phyloP scores from a whole-genome alignment of 2,797 vertebrate species.

The Epinephelus coioides region DNA sequence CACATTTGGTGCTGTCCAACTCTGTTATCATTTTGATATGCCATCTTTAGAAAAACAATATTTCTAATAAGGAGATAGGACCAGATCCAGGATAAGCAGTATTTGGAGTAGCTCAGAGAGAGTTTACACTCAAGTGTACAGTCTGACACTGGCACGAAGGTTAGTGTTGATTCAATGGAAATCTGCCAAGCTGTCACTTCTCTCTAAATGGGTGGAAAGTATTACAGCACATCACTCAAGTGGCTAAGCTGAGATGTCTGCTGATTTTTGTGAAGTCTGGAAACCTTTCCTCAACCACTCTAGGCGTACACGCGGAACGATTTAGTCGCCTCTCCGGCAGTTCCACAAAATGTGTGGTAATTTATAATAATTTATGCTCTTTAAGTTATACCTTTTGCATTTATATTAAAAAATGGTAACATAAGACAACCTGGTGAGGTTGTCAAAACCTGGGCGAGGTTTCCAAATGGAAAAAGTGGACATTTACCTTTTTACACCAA shows the following conservation, averaged over 20 bases:
- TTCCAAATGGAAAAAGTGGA: too few relatives aligned
- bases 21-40: background rate
- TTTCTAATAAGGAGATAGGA: background rate
- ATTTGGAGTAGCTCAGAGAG: background rate
- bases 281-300: background rate
- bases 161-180: background rate
- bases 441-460: too few relatives aligned
- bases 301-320: too few relatives aligned
- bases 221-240: background rate
- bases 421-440: too few relatives aligned
- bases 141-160: background rate
- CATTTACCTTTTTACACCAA: too few relatives aligned
- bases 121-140: background rate
- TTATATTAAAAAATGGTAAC: too few relatives aligned
- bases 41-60: background rate
- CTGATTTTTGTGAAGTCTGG: background rate
- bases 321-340: too few relatives aligned
- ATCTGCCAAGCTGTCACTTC: background rate
- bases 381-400: too few relatives aligned
- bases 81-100: background rate
- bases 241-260: background rate
- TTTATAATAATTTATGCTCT: too few relatives aligned
- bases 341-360: too few relatives aligned
- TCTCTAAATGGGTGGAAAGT: background rate
- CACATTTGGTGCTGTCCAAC: background rate